Evolutionary conservation across 2,797 vertebrate species (phyloP).

Genomic region (Anomalospiza imberbis): DNA sequence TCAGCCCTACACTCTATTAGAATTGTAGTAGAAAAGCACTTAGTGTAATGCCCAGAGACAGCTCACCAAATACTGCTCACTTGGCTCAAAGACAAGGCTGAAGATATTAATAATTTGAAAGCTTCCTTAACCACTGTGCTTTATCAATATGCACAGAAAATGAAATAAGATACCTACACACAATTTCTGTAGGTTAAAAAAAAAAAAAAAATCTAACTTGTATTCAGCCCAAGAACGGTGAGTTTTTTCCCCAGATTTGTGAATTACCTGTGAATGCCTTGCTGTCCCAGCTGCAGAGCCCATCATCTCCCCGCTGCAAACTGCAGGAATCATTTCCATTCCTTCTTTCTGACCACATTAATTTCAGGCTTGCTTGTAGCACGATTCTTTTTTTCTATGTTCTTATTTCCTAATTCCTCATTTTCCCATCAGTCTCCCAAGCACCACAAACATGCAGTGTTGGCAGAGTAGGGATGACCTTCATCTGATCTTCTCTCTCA

Average conservation of each 20-base stretch:
- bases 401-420: not conserved
- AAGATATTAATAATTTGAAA: not conserved
- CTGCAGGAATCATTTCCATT: fast-evolving
- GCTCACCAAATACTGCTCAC: not conserved
- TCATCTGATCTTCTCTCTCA: not conserved
- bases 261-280: not conserved
- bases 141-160: not conserved
- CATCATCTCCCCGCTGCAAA: not conserved
- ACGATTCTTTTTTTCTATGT: not conserved
- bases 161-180: not conserved
- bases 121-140: not conserved
- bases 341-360: not conserved
- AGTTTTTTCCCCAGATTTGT: not conserved
- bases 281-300: not conserved
- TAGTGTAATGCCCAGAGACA: not conserved
- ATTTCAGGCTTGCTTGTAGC: not conserved
- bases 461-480: not conserved
- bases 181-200: not conserved
- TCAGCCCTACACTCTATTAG: not conserved
- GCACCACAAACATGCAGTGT: fast-evolving
- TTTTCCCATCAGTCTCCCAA: not conserved
- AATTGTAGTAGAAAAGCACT: conserved; percentile 28
- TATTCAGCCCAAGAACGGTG: not conserved
- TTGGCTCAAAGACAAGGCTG: not conserved
- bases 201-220: not conserved